Conservation (phyloP, 2,888 invertebrate species). For the Cistogaster globosa region DNA sequence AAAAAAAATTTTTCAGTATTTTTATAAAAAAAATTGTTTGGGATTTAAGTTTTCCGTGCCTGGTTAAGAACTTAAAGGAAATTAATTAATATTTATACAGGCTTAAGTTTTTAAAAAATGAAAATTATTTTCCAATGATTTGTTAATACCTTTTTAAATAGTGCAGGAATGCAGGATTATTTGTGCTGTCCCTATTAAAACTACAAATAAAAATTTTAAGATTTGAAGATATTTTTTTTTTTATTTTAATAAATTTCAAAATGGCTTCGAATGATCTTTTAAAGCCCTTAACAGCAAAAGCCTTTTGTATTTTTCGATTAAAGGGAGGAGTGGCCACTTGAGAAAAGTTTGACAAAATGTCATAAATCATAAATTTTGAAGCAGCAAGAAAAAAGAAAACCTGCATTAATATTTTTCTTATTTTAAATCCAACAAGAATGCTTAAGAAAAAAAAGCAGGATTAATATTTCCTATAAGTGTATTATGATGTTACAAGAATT, state of each 20-base stretch:
- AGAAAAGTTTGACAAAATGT: slow-evolving; percentile 38
- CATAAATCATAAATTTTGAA: slow-evolving; percentile 41
- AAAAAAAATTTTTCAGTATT: too few relatives aligned
- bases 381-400: background rate
- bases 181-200: too few relatives aligned
- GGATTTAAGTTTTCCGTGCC: too few relatives aligned
- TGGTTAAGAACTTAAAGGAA: too few relatives aligned
- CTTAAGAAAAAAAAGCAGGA: background rate
- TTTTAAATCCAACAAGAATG: background rate
- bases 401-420: background rate
- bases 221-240: too few relatives aligned
- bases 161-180: too few relatives aligned
- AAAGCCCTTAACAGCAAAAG: background rate
- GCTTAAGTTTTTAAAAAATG: too few relatives aligned
- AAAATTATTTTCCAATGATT: too few relatives aligned
- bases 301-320: background rate
- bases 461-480: background rate
- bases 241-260: background rate
- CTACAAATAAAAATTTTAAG: too few relatives aligned
- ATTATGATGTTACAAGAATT: slow-evolving; percentile 1
- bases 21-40: too few relatives aligned
- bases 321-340: slow-evolving; percentile 37
- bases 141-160: too few relatives aligned
- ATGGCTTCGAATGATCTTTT: background rate
- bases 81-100: too few relatives aligned